Base-by-base conservation (phyloP, 1,140 invertebrate species). In the Heliconius congener region DNA sequence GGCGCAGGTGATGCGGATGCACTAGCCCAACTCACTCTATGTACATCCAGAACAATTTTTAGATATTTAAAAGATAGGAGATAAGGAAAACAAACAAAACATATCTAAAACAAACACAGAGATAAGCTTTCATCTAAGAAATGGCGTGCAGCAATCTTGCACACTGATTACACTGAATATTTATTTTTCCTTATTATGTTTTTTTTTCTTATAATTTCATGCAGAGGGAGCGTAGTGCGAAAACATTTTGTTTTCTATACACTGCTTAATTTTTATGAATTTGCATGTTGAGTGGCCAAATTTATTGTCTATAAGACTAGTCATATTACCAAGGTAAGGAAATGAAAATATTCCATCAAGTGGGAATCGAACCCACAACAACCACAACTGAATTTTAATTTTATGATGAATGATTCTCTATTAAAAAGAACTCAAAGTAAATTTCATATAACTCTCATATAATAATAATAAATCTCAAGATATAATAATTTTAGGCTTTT, bases 31-130 rank as follows among this genome's bases (percentile, higher is more conserved):
- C 80, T 84, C 86, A 84, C 84, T 89, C 82, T 82, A 84, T 83
- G 81, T 87, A 84, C 79, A 87, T 91, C 91, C 91, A 92, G 90
- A 93, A 93, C 90, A 91, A 91, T 92, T 92, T 92, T 91, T 88
- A 74, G 77, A 80, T 71, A 71, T 76, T 82, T 77, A 76, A 60
- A 66, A 83, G 71, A 81, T 79, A 78, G 71, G 80, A 81, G 73
- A 81, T 66, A 71, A 77, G 76, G 42, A 46, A 46, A 46, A 37
- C 37, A 78, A 78, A 78, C 46, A 70, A 66, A 74, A 73, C 60
- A 71, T 80, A 60, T 60, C 55, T 76, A 76, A 60, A 70, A 37
- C n/a, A 70, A 76, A 76, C 57, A 76, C 27, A 66, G 9, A 76
- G 74, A 76, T 71, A 76, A 76, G 74, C 74, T 37, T 70, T 76